These are phyloP conservation scores for Cephalopterus ornatus DNA, from an alignment of 2,113 vertebrate genomes.

Conservation along the genomic window DNA sequence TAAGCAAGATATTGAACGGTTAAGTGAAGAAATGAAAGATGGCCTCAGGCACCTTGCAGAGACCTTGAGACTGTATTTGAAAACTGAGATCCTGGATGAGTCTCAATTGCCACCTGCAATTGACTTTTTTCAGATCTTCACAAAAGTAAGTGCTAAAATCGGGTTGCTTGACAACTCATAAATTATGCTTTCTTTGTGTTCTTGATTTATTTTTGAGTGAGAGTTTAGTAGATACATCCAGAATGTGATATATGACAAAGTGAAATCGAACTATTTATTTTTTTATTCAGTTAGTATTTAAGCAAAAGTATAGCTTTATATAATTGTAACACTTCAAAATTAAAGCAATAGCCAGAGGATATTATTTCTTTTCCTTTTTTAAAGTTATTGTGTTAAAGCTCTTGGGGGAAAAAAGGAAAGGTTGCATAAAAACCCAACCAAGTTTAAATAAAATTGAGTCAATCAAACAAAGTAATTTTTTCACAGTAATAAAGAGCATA, in stretches of 20 bases:
- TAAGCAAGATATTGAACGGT: conserved; percentile 77
- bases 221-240: background rate
- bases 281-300: background rate
- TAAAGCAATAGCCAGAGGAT: background rate
- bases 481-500: background rate
- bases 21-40: conserved; percentile 87
- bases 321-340: background rate
- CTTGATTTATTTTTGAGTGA: background rate
- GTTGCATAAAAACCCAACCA: background rate
- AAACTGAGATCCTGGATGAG: conserved; percentile 74
- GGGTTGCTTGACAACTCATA: conserved; percentile 9
- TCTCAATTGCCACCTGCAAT: conserved; percentile 77
- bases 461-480: background rate
- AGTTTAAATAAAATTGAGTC: background rate
- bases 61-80: conserved; percentile 84
- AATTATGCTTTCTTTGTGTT: background rate
- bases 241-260: background rate
- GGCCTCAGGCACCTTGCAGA: conserved; percentile 84
- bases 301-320: background rate
- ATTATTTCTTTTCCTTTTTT: background rate
- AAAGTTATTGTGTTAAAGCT: background rate
- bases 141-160: conserved; percentile 83
- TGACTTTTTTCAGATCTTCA: conserved; percentile 85
- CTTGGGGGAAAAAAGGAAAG: background rate
- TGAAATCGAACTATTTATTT: background rate